Evolutionary conservation across 2,888 invertebrate genomes (phyloP).

Genomic region (Parnassius orleans): DNA sequence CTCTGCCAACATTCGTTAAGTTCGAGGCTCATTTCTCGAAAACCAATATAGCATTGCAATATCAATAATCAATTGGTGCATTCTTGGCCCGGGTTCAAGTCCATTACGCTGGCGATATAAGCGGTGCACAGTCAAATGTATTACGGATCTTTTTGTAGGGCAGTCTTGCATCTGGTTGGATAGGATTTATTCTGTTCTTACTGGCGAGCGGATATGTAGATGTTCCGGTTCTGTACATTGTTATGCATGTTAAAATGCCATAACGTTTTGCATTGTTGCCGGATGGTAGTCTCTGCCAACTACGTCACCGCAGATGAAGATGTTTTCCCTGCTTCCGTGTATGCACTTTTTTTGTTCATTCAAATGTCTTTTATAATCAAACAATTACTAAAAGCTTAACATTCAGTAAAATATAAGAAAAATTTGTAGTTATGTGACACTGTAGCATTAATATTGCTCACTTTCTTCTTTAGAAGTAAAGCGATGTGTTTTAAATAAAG

Average conservation of each 20-base stretch:
- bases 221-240: conserved; percentile 13
- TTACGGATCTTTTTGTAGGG: conserved; percentile 48
- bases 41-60: conserved; percentile 73
- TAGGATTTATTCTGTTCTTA: conserved; percentile 27
- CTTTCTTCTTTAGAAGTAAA: too few relatives aligned
- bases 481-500: too few relatives aligned
- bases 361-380: too few relatives aligned
- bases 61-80: conserved; percentile 80
- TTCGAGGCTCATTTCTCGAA: conserved; percentile 56
- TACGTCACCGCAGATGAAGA: neutral
- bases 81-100: conserved; percentile 77
- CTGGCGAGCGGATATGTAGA: conserved; percentile 13
- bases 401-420: too few relatives aligned
- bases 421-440: too few relatives aligned
- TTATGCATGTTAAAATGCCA: conserved; percentile 20
- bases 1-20: conserved; percentile 35
- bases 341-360: too few relatives aligned
- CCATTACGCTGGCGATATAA: conserved; percentile 59
- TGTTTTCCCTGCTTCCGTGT: too few relatives aligned
- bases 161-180: conserved; percentile 36
- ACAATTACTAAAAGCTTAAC: too few relatives aligned
- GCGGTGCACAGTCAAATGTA: conserved; percentile 50
- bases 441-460: too few relatives aligned
- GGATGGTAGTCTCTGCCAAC: conserved; percentile 7
- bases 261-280: conserved; percentile 16